phyloP scores from a whole-genome alignment of 2,797 vertebrate species.

The Nothura maculosa region DNA sequence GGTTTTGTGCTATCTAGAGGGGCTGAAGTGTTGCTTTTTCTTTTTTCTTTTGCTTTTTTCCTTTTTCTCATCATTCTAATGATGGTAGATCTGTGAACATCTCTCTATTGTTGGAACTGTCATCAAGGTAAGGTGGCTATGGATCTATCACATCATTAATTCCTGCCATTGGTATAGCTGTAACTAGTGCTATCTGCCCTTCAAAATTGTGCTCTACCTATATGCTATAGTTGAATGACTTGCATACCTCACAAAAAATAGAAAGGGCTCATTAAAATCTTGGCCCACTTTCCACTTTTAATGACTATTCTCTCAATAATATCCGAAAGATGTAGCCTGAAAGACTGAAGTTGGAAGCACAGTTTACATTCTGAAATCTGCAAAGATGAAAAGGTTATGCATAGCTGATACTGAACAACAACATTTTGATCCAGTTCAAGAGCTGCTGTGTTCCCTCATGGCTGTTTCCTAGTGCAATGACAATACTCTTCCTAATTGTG shows the following conservation, averaged over 20 bases:
- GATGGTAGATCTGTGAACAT: not conserved
- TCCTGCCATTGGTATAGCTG: not conserved
- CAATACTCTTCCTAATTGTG: not conserved
- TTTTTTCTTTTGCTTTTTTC: not conserved
- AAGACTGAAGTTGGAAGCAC: not conserved
- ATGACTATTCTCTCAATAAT: not conserved
- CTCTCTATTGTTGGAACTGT: not conserved
- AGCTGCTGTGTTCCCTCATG: not conserved
- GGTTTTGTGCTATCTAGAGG: not conserved
- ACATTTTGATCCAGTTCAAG: not conserved
- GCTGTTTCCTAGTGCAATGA: not conserved
- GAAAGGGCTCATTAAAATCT: not conserved
- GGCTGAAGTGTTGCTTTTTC: not conserved
- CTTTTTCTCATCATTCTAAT: not conserved
- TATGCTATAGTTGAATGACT: not conserved
- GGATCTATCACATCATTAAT: not conserved
- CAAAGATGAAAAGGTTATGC: not conserved
- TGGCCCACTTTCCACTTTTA: not conserved
- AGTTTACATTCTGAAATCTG: not conserved
- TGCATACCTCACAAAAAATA: not conserved
- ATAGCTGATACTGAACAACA: not conserved
- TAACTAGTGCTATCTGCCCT: not conserved
- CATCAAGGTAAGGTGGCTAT: not conserved
- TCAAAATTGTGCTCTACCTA: not conserved
- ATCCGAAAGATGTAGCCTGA: not conserved